Evolutionary conservation across 2,113 vertebrate genomes (phyloP), one percentile per base, ranked within the genome.

Genomic region (Perca fluviatilis): DNA sequence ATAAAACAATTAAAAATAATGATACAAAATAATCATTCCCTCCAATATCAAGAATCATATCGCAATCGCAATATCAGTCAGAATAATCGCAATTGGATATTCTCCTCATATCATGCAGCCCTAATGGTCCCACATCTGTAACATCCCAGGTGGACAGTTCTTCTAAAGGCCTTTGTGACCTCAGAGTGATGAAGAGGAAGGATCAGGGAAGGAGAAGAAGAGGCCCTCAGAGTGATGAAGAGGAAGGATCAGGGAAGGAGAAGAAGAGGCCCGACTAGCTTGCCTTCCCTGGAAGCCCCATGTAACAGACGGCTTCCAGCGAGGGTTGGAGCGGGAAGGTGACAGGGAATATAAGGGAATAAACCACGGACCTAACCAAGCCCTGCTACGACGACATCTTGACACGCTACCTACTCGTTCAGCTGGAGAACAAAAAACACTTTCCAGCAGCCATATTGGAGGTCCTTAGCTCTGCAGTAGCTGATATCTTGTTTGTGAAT

Each of bases 201-300:
- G 33, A 72, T 9, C 25, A 78, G 23, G 54, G 56, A 30, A 47
- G 56, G 49, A 79, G 58, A 40, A 40, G 47, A 77, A n/a, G 33
- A 82, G 49, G 47, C 19, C 19, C 12, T 16, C 23, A 33, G 15
- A 67, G 64, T 36, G 69, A 50, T 9, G 23, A 33, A 50, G 5
- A 76, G 46, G 19, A 74, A 61, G 74, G 25, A 72, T 9, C 25
- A 77, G 27, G 58, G 58, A 30, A 50, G 56, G 49, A 80, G 58
- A 40, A 40, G 47, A 77, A n/a, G 33, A 82, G 49, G 47, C 19
- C 19, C 12, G 5, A 69, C 54, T 56, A 18, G 30, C 69, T 58
- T 4, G 62, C 33, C 33, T 33, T 33, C 6, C 33, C 30, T 33
- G 30, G 64, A 74, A 70, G 27, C 63, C 18, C 3, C 33, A n/a